Base-by-base conservation (phyloP, 2,888 invertebrate species). In the Aradus depressus region DNA sequence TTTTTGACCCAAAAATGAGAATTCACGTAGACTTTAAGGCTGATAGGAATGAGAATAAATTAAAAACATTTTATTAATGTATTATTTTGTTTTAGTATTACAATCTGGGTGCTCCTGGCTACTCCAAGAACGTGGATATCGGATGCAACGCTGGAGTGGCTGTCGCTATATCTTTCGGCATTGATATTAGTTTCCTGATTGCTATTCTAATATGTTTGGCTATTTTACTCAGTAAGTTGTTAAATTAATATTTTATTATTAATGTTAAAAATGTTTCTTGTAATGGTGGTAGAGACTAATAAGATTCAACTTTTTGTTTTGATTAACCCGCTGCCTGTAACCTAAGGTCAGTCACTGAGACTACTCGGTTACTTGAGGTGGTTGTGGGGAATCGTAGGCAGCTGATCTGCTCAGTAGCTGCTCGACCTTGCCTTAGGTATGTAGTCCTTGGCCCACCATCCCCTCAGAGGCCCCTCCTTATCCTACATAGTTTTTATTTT, bases 121-220 rank as follows among this genome's bases (percentile, higher is more conserved):
- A 82, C 25, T 75, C 76, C 21, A 72, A 72, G 44, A 80, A 84
- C 63, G 80, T 80, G 2, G 81, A 81, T 65, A 76, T 81, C 0
- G 81, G 82, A 19, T 90, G 89, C 62, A 80, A 81, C 63, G 73
- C 75, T 52, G 79, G 79, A 51, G 76, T 81, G 64, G 81, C 80
- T 35, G 81, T 80, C 3, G 86, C 86, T 0, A 81, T 84, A 22
- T 81, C 84, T 1, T 84, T 90, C 60, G 84, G 86, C 31, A 85
- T 89, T 53, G 84, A 86, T 65, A 81, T 85, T 2, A 91, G 87
- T 64, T 87, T 88, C 66, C 74, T 96, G 23, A 84, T 93, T 31
- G 89, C 91, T 47, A 88, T 97, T 57, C 71, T 93, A 32, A 84
- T 90, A 23, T 93, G 91, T 68, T 76, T 92, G 55, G 80, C 85